Evolutionary conservation across 2,113 vertebrate species (phyloP).

Genomic region (Pleuronectes platessa): DNA sequence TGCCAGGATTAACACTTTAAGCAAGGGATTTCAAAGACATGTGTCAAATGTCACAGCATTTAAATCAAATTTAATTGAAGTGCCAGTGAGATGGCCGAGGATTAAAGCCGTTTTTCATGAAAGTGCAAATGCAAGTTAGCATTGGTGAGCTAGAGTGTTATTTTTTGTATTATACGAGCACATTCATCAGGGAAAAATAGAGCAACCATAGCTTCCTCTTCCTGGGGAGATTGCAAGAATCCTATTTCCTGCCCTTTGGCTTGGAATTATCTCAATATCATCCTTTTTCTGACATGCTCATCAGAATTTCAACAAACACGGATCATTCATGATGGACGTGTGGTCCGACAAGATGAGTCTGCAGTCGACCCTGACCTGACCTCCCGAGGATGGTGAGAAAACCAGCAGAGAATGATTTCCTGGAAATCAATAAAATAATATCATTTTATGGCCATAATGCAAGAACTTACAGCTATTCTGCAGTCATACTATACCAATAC

Average conservation of each 20-base stretch:
- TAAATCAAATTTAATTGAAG: slow-evolving; percentile 31
- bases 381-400: not conserved
- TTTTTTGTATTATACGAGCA: slow-evolving; percentile 9
- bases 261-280: slow-evolving; percentile 27
- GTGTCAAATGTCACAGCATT: slow-evolving; percentile 31
- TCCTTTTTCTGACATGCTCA: slow-evolving; percentile 30
- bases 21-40: slow-evolving; percentile 28
- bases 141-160: too few species aligned
- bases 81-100: slow-evolving; percentile 38
- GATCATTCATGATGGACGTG: slow-evolving; percentile 30
- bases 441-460: slow-evolving; percentile 28
- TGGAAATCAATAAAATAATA: slow-evolving; percentile 34
- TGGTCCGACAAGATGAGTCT: not conserved
- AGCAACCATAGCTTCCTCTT: slow-evolving; percentile 11
- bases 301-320: slow-evolving; percentile 17
- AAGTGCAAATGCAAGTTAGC: slow-evolving; percentile 18
- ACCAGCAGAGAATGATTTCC: not conserved
- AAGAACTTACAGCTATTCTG: not conserved
- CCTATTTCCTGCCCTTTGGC: slow-evolving; percentile 38
- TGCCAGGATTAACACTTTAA: slow-evolving; percentile 22
- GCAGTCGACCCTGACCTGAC: not conserved
- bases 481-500: not conserved
- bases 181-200: slow-evolving; percentile 35
- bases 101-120: slow-evolving; percentile 26
- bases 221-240: slow-evolving; percentile 16